These are phyloP conservation scores for Watsonalla binaria DNA, from an alignment of 2,888 invertebrate species.

Conservation along the genomic window DNA sequence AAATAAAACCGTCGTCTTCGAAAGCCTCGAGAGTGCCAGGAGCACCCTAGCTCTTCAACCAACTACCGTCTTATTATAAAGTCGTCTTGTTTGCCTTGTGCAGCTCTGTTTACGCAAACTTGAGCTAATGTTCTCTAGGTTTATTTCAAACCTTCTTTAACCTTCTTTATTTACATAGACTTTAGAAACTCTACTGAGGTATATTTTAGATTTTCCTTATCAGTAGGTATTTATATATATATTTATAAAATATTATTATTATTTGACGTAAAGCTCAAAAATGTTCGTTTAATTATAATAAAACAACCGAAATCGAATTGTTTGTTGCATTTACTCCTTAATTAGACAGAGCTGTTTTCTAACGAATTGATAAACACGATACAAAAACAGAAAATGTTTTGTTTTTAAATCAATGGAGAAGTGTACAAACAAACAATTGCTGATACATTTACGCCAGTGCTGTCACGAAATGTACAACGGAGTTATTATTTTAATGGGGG, in stretches of 20 bases:
- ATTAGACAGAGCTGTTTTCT: too few relatives aligned
- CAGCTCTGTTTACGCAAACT: constrained; percentile 28
- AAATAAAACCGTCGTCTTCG: constrained; percentile 44
- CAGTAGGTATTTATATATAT: too few relatives aligned
- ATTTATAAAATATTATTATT: too few relatives aligned
- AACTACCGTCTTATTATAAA: constrained; percentile 41
- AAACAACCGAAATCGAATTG: too few relatives aligned
- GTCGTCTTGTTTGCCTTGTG: constrained; percentile 39
- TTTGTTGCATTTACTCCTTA: too few relatives aligned
- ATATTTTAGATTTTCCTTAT: too few relatives aligned
- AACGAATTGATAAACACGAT: too few relatives aligned
- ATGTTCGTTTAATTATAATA: too few relatives aligned
- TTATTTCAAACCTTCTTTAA: constrained; percentile 5
- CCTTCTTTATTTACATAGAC: too few relatives aligned
- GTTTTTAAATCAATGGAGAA: not conserved
- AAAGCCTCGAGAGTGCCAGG: constrained; percentile 5
- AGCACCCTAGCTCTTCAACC: constrained; percentile 20
- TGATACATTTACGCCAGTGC: constrained; percentile 28
- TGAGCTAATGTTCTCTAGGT: constrained; percentile 22
- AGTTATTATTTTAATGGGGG: constrained; percentile 74
- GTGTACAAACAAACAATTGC: constrained; percentile 11
- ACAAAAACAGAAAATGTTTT: not conserved
- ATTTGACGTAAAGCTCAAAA: too few relatives aligned
- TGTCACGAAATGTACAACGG: constrained; percentile 54
- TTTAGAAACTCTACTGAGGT: too few relatives aligned